Percentiles rank a stretch among this genome's conserved stretches.
These are phyloP conservation scores for Phengaris alcon DNA, from an alignment of 2,888 invertebrate species.

Conservation along the genomic window DNA sequence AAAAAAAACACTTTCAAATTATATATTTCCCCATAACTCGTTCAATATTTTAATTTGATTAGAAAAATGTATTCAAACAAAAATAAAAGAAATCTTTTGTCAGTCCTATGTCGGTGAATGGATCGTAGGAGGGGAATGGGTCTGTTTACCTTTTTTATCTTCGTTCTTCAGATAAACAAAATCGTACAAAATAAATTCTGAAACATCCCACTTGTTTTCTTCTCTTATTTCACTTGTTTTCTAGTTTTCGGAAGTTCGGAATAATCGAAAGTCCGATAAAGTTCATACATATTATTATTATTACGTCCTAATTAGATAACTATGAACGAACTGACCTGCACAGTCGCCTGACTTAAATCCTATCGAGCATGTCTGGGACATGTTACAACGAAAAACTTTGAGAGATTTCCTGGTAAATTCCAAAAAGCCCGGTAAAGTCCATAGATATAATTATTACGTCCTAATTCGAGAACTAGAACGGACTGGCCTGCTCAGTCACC, in stretches of 20 bases:
- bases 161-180: slow-evolving; percentile 12
- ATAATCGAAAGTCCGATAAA: background rate
- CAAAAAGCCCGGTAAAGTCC: background rate
- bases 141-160: slow-evolving; percentile 25
- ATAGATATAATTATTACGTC: too few species aligned
- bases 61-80: slow-evolving; percentile 8
- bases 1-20: background rate
- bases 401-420: too few species aligned
- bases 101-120: background rate
- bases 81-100: slow-evolving; percentile 18
- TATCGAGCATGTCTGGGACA: too few species aligned
- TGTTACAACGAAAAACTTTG: too few species aligned
- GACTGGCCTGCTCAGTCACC: too few species aligned
- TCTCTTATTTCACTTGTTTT: background rate
- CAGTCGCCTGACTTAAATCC: too few species aligned
- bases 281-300: too few species aligned
- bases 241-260: background rate
- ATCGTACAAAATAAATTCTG: slow-evolving; percentile 17
- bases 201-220: background rate
- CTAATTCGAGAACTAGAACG: too few species aligned
- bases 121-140: background rate
- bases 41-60: background rate
- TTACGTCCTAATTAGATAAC: too few species aligned
- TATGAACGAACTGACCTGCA: too few species aligned
- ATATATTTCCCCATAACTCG: background rate